Percentiles rank a stretch among this genome's conserved stretches.
These are phyloP conservation scores for Lagorchestes hirsutus DNA, from an alignment of 2,797 vertebrate species.

Conservation along the genomic window DNA sequence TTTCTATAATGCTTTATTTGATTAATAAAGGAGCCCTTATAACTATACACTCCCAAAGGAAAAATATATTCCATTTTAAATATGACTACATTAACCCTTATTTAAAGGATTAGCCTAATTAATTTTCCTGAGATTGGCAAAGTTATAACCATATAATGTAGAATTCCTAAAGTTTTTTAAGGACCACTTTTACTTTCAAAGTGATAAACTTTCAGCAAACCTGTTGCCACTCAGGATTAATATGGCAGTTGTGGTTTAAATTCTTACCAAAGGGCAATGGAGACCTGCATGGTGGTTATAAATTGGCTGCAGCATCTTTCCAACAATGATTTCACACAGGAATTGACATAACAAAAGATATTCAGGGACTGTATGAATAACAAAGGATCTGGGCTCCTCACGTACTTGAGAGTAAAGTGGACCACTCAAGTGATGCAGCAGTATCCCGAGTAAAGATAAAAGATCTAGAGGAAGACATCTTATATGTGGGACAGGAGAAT, in stretches of 20 bases:
- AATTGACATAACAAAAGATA: not conserved
- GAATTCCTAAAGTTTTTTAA: not conserved
- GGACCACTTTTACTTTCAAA: not conserved
- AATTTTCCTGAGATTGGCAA: not conserved
- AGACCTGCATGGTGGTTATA: not conserved
- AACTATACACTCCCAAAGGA: not conserved
- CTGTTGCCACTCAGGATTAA: not conserved
- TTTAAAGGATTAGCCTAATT: not conserved
- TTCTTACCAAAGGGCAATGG: not conserved
- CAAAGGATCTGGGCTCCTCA: not conserved
- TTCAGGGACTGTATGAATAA: not conserved
- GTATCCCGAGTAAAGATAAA: not conserved
- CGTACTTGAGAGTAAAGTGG: not conserved
- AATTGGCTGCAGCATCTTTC: not conserved
- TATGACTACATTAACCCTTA: not conserved
- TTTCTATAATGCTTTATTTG: not conserved
- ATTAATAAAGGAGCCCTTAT: not conserved
- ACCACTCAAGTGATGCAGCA: not conserved
- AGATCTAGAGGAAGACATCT: not conserved
- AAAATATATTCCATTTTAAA: not conserved
- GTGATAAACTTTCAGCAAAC: not conserved
- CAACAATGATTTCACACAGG: not conserved
- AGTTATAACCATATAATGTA: not conserved
- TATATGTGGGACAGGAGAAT: not conserved
- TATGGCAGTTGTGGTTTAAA: not conserved